These are phyloP conservation scores for Hyperoplus lanceolatus DNA, from an alignment of 2,797 vertebrate genomes.

Conservation along the genomic window DNA sequence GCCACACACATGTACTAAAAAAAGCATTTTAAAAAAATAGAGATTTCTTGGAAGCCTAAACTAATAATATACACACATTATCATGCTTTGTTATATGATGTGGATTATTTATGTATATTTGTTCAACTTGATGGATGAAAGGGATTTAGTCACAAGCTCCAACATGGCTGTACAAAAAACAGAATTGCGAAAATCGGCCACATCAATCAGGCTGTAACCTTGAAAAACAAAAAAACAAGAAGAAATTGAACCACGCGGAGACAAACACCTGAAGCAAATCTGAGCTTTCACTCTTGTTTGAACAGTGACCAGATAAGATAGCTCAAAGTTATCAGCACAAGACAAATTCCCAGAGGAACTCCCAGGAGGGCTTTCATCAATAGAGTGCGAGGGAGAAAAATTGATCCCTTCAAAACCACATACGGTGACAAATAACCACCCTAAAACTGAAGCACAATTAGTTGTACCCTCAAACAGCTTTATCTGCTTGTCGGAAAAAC, in stretches of 20 bases:
- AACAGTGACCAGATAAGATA: constrained; percentile 85
- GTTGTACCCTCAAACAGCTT: constrained; percentile 35
- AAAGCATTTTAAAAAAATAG: not conserved
- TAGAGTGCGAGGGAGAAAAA: constrained; percentile 68
- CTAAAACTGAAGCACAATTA: constrained; percentile 64
- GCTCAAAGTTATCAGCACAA: constrained; percentile 84
- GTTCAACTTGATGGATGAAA: constrained; percentile 20
- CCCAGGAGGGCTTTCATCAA: constrained; percentile 79
- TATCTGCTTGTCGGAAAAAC: constrained; percentile 33
- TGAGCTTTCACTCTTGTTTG: constrained; percentile 81
- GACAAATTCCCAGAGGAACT: constrained; percentile 79
- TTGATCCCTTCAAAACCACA: constrained; percentile 75
- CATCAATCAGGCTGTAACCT: constrained; percentile 79
- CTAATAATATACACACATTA: no score
- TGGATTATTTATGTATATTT: no score
- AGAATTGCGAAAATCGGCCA: constrained; percentile 37
- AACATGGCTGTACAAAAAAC: constrained; percentile 33
- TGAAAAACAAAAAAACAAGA: constrained; percentile 79
- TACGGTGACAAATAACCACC: constrained; percentile 73
- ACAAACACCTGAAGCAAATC: constrained; percentile 83
- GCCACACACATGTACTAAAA: constrained; percentile 21
- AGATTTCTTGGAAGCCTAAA: no score
- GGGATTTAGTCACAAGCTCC: constrained; percentile 10
- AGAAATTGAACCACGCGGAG: constrained; percentile 69
- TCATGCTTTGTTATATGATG: no score